A percentile compares a stretch with the other conserved stretches of the same genome.
Evolutionary conservation across 2,888 invertebrate species (phyloP).

Genomic region (Oxyteleia sp.): DNA sequence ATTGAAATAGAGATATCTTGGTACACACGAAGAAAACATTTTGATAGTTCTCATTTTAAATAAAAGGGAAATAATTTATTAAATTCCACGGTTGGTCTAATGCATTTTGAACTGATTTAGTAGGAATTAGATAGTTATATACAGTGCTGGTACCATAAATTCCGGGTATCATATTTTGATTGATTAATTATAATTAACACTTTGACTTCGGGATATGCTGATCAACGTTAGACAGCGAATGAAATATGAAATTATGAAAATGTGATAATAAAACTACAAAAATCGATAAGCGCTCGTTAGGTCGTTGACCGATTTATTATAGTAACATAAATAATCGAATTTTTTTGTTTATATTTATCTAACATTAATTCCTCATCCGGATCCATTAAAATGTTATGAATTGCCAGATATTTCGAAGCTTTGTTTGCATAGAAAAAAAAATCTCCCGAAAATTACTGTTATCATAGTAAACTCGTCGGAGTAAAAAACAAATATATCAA

Average conservation of each 20-base stretch:
- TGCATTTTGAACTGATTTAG: constrained; percentile 1
- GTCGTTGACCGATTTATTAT: background rate
- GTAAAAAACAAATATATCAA: constrained; percentile 63
- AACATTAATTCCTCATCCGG: constrained; percentile 15
- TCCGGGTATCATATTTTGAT: constrained; percentile 23
- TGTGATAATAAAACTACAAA: constrained; percentile 1
- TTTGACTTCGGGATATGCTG: constrained; percentile 22
- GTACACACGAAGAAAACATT: background rate
- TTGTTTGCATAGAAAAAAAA: constrained; percentile 28
- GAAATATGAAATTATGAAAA: constrained; percentile 3
- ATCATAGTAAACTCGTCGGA: constrained; percentile 42
- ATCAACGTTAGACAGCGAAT: constrained; percentile 6
- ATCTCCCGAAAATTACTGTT: constrained; percentile 49
- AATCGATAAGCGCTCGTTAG: background rate
- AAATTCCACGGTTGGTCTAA: constrained; percentile 8
- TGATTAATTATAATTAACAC: constrained; percentile 48
- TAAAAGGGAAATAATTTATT: constrained; percentile 8
- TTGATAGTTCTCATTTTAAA: no score
- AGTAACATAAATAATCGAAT: background rate
- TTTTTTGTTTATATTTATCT: constrained; percentile 15
- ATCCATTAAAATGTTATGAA: constrained; percentile 32
- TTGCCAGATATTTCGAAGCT: constrained; percentile 8
- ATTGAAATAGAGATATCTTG: background rate
- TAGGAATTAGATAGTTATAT: constrained; percentile 2
- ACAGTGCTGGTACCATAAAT: constrained; percentile 4